Evolutionary conservation across 2,888 invertebrate genomes (phyloP).

Genomic region (Lathronympha strigana): DNA sequence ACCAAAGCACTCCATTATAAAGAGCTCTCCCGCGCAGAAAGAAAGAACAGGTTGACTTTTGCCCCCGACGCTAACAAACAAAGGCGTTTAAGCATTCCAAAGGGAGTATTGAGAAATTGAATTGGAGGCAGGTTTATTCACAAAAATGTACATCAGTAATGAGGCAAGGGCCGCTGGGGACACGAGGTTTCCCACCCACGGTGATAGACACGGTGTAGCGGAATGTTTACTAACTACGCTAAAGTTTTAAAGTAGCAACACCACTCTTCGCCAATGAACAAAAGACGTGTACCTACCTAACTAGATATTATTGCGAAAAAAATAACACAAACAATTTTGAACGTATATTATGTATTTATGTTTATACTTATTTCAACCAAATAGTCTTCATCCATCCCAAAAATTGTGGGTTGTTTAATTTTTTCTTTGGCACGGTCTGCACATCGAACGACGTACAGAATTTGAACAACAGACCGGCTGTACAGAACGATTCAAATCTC

Average conservation of each 20-base stretch:
- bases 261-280: too few species aligned
- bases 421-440: too few species aligned
- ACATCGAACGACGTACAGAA: too few species aligned
- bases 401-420: too few species aligned
- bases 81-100: constrained; percentile 30
- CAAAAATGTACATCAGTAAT: constrained; percentile 40
- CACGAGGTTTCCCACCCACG: constrained; percentile 5
- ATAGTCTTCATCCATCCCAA: too few species aligned
- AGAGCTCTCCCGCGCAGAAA: background rate
- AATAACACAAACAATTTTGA: too few species aligned
- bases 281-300: too few species aligned
- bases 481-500: too few species aligned
- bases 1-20: constrained; percentile 18
- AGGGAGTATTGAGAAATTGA: constrained; percentile 39
- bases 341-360: too few species aligned
- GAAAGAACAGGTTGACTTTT: constrained; percentile 18
- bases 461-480: too few species aligned
- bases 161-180: constrained; percentile 18
- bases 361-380: too few species aligned
- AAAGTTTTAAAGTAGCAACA: background rate
- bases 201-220: background rate
- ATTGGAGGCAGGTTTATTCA: constrained; percentile 34
- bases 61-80: constrained; percentile 24
- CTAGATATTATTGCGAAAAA: too few species aligned
- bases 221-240: background rate